Conservation (phyloP, 2,888 invertebrate species). For the Ceraclea dissimilis region DNA sequence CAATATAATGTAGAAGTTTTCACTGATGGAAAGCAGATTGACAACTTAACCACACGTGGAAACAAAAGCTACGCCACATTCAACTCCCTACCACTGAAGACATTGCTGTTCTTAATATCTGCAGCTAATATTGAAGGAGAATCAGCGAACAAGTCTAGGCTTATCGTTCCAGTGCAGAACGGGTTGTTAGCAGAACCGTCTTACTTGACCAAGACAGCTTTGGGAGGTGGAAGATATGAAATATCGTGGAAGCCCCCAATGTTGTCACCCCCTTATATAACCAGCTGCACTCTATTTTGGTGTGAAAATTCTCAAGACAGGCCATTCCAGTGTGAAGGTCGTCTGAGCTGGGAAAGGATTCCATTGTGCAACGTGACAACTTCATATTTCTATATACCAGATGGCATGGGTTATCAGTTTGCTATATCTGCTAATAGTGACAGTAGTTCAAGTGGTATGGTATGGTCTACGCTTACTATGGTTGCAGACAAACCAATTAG, state of each 20-base stretch:
- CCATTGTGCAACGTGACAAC: slow-evolving; percentile 37
- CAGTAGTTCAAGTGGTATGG: slow-evolving; percentile 70
- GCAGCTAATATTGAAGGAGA: slow-evolving; percentile 55
- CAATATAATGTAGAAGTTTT: slow-evolving; percentile 53
- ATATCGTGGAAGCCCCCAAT: slow-evolving; percentile 64
- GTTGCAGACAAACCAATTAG: slow-evolving; percentile 38
- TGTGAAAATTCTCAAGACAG: slow-evolving; percentile 52
- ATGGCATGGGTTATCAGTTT: slow-evolving; percentile 60
- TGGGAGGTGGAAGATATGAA: slow-evolving; percentile 63
- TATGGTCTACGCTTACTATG: slow-evolving; percentile 64
- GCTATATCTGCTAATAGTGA: slow-evolving; percentile 73
- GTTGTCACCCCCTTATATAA: slow-evolving; percentile 36
- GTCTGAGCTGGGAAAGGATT: slow-evolving; percentile 41
- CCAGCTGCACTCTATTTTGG: slow-evolving; percentile 78
- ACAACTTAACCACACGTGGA: slow-evolving; percentile 30
- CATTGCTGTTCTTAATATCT: slow-evolving; percentile 49
- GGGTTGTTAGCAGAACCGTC: slow-evolving; percentile 44
- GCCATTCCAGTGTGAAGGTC: slow-evolving; percentile 52
- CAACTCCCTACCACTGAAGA: slow-evolving; percentile 40
- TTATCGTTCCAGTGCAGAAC: slow-evolving; percentile 52
- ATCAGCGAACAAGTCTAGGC: slow-evolving; percentile 45
- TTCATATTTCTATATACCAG: slow-evolving; percentile 54
- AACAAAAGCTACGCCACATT: slow-evolving; percentile 60
- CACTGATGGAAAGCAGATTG: slow-evolving; percentile 43
- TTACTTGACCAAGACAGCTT: slow-evolving; percentile 64